Conservation (phyloP, 2,797 vertebrate species). For the Poecile montanus region DNA sequence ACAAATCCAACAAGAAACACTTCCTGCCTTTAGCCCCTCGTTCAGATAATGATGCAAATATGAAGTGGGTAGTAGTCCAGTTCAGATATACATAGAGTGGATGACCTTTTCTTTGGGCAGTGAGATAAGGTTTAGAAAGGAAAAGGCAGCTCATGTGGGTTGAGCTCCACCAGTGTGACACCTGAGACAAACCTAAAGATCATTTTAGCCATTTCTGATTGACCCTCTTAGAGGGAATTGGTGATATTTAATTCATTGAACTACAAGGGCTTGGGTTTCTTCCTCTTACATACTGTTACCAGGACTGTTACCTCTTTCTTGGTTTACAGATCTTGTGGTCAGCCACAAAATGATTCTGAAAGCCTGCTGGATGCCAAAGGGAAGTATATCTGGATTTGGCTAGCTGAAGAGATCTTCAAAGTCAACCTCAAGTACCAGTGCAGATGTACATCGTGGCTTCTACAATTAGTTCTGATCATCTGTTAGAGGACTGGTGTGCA, state of each 20-base stretch:
- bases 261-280: neutral
- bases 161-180: neutral
- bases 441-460: neutral
- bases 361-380: neutral
- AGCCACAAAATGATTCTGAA: neutral
- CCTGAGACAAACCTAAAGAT: neutral
- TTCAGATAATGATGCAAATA: neutral
- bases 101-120: neutral
- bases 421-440: neutral
- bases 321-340: neutral
- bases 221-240: neutral
- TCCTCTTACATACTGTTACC: neutral
- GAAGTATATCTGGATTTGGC: neutral
- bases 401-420: neutral
- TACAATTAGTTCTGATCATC: neutral
- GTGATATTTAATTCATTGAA: neutral
- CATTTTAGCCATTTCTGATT: neutral
- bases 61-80: neutral
- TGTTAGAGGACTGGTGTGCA: neutral
- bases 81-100: neutral
- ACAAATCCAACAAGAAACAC: neutral
- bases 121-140: neutral
- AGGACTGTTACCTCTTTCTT: neutral
- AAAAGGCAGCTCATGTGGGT: neutral
- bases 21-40: neutral